Evolutionary conservation across 2,113 vertebrate genomes (phyloP).

Genomic region (Anhinga rufa): DNA sequence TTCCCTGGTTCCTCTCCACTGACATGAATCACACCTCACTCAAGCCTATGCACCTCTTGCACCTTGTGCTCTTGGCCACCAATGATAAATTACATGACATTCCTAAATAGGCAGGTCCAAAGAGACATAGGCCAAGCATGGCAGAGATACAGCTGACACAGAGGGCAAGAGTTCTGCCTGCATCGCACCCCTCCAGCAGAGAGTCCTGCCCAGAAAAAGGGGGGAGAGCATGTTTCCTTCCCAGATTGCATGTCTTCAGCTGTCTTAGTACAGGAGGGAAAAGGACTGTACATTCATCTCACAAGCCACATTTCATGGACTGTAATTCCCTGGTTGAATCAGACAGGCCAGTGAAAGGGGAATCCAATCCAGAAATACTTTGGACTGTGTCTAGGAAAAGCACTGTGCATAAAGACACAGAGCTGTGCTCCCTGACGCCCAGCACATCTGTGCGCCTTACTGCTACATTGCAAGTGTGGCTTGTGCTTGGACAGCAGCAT

Average conservation of each 20-base stretch:
- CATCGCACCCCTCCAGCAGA: background rate
- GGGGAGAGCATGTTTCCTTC: background rate
- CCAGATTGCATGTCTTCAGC: background rate
- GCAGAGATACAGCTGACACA: background rate
- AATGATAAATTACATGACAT: background rate
- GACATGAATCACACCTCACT: background rate
- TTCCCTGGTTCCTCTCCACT: background rate
- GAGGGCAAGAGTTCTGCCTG: background rate
- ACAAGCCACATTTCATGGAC: background rate
- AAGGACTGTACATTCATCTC: background rate
- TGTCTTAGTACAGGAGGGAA: background rate
- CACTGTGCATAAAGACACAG: background rate
- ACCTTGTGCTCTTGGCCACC: background rate
- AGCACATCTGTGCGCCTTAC: background rate
- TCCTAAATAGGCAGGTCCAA: background rate
- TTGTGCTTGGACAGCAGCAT: background rate
- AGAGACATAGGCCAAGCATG: accelerated
- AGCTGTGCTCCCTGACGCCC: background rate
- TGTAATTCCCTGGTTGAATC: background rate
- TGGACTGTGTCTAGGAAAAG: background rate
- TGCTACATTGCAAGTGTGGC: background rate
- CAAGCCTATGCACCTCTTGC: background rate
- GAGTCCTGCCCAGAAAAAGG: background rate
- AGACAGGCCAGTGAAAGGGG: background rate
- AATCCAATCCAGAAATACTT: background rate